Conservation (phyloP, 2,113 vertebrate genomes). For the Gobio gobio region DNA sequence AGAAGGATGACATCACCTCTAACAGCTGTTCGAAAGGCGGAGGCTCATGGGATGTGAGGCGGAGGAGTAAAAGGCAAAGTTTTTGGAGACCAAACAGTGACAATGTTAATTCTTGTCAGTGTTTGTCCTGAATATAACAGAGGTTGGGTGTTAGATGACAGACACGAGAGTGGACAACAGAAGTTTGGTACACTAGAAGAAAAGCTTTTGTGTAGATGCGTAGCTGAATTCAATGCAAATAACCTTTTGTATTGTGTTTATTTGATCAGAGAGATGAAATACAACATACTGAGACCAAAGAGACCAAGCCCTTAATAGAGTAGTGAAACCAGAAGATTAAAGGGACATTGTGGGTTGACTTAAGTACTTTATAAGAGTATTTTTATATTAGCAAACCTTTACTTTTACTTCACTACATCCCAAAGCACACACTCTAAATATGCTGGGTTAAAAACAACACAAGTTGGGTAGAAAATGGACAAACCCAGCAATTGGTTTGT, state of each 20-base stretch:
- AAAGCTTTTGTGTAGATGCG: not conserved
- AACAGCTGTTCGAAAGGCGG: constrained; percentile 11
- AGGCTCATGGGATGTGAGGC: not conserved
- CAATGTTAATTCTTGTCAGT: not conserved
- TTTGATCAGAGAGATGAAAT: constrained; percentile 6
- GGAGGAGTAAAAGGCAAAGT: not conserved
- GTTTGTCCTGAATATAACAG: not conserved
- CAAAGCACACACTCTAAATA: too few species aligned
- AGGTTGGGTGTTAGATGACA: constrained; percentile 9
- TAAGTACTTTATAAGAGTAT: too few species aligned
- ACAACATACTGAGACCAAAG: not conserved
- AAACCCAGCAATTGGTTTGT: too few species aligned
- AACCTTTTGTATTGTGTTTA: not conserved
- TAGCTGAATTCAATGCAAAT: not conserved
- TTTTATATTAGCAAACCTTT: too few species aligned
- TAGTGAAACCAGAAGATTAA: not conserved
- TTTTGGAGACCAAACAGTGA: not conserved
- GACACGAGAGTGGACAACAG: constrained; percentile 3
- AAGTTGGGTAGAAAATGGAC: too few species aligned
- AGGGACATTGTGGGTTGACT: not conserved
- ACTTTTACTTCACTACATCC: too few species aligned
- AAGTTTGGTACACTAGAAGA: not conserved
- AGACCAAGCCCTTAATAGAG: not conserved
- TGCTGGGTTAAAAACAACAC: too few species aligned
- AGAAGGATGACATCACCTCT: not conserved